These are phyloP conservation scores for Cinclus mexicanus DNA, from an alignment of 2,113 vertebrate species.

Conservation along the genomic window DNA sequence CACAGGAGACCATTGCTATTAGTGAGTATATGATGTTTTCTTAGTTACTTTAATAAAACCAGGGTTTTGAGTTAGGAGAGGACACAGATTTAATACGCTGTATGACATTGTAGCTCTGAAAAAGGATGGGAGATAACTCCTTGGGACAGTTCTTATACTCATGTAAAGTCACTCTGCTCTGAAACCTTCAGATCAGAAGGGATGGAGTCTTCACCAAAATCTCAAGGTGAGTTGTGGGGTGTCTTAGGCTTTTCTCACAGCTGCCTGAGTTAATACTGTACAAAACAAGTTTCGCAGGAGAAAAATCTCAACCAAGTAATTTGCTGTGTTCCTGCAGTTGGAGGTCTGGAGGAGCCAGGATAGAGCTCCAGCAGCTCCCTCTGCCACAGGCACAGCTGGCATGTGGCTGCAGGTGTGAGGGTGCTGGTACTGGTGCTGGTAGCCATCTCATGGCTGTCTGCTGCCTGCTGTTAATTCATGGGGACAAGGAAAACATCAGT, in stretches of 20 bases:
- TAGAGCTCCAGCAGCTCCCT: not conserved
- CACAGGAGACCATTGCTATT: not conserved
- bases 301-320: not conserved
- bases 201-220: not conserved
- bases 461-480: not conserved
- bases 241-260: not conserved
- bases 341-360: not conserved
- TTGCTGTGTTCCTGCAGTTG: not conserved
- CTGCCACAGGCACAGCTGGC: not conserved
- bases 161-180: not conserved
- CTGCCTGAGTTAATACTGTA: not conserved
- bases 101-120: not conserved
- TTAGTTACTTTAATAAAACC: not conserved
- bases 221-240: not conserved
- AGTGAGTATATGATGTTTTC: not conserved
- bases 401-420: not conserved
- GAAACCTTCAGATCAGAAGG: not conserved
- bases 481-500: not conserved
- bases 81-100: not conserved
- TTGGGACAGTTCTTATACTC: not conserved
- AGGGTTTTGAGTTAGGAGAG: not conserved
- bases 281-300: not conserved
- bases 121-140: not conserved
- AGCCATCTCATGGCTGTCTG: not conserved
- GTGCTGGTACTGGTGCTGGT: not conserved